These are phyloP conservation scores for Pseudochirops cupreus DNA, from an alignment of 2,797 vertebrate species.

Conservation along the genomic window DNA sequence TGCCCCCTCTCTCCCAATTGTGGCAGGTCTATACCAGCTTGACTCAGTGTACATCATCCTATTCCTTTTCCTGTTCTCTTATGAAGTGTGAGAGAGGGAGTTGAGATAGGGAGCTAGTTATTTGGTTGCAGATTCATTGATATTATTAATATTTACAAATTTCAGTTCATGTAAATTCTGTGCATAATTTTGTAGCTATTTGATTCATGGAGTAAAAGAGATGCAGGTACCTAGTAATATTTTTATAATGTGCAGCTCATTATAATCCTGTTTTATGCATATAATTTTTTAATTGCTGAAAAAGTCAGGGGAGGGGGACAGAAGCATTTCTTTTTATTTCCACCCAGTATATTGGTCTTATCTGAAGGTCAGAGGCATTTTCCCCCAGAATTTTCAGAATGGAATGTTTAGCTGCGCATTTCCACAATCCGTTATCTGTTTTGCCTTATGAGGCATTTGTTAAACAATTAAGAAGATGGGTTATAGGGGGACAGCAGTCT, in stretches of 20 bases:
- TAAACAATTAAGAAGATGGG: conserved; percentile 59
- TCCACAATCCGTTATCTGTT: conserved; percentile 15
- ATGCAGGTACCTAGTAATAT: conserved; percentile 77
- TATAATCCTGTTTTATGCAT: conserved; percentile 75
- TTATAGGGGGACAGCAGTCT: conserved; percentile 41
- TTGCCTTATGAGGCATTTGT: conserved; percentile 40
- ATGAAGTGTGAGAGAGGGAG: not conserved
- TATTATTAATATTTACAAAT: conserved; percentile 81
- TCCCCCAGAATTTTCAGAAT: no score
- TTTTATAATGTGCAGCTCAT: conserved; percentile 75
- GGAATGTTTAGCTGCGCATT: not conserved
- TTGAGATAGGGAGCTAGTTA: conserved; percentile 61
- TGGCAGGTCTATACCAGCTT: not conserved
- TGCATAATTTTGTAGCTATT: conserved; percentile 79
- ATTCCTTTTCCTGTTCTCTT: not conserved
- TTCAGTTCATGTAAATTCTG: conserved; percentile 77
- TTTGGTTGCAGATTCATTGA: conserved; percentile 72
- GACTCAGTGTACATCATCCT: not conserved
- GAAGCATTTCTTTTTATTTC: conserved; percentile 17
- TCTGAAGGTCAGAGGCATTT: not conserved
- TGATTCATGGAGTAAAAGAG: conserved; percentile 76
- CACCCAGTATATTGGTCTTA: not conserved
- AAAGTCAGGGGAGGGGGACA: conserved; percentile 23
- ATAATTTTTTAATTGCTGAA: conserved; percentile 65
- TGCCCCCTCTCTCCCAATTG: not conserved